Evolutionary conservation across 1,140 invertebrate genomes (phyloP).

Genomic region (Scaptomyza hsui): DNA sequence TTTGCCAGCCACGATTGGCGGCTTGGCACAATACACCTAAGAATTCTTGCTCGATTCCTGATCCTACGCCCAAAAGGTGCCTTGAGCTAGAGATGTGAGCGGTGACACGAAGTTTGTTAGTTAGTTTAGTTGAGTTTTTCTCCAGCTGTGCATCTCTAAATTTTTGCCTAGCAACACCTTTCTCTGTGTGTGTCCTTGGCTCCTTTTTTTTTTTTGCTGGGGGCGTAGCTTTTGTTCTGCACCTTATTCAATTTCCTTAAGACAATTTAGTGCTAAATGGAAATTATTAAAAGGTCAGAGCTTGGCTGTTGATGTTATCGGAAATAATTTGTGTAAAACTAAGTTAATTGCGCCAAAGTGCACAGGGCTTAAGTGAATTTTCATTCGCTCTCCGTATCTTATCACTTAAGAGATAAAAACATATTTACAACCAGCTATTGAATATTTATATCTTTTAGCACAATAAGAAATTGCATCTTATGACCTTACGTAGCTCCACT

Average conservation of each 20-base stretch:
- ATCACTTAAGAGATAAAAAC: too few relatives aligned
- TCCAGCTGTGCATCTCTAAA: slow-evolving; percentile 1
- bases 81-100: slow-evolving; percentile 15
- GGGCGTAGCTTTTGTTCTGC: slow-evolving; percentile 9
- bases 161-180: not conserved
- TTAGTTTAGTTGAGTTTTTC: too few relatives aligned
- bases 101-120: not conserved
- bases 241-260: slow-evolving; percentile 71
- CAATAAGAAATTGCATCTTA: too few relatives aligned
- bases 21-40: slow-evolving; percentile 6
- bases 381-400: not conserved
- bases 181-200: slow-evolving; percentile 20
- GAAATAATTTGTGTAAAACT: slow-evolving; percentile 64
- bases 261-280: slow-evolving; percentile 69
- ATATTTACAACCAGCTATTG: too few relatives aligned
- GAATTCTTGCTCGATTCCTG: slow-evolving; percentile 13
- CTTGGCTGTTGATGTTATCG: slow-evolving; percentile 64
- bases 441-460: too few relatives aligned
- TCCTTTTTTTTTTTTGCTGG: not conserved
- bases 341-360: slow-evolving; percentile 38
- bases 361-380: slow-evolving; percentile 14
- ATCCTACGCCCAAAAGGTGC: not conserved
- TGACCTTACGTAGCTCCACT: not conserved
- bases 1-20: slow-evolving; percentile 38
- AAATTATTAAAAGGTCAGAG: slow-evolving; percentile 68